These are phyloP conservation scores for Pristionchus fissidentatus DNA, from an alignment of 2,888 invertebrate species.

Conservation along the genomic window DNA sequence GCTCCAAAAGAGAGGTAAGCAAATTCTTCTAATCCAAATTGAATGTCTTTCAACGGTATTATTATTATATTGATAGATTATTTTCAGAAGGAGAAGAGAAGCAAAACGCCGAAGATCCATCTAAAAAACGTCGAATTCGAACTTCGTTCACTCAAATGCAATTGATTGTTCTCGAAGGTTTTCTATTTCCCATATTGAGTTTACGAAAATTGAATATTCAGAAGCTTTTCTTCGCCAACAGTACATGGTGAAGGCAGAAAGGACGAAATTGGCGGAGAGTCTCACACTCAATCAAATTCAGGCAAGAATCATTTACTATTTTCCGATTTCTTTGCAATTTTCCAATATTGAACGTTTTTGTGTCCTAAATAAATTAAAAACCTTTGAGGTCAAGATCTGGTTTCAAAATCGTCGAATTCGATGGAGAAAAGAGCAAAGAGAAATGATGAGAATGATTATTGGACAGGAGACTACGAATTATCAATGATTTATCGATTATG, in stretches of 20 bases:
- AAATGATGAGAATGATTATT: not conserved
- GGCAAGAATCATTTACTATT: not conserved
- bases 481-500: no score
- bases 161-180: slow-evolving; percentile 34
- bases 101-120: not conserved
- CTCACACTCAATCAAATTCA: slow-evolving; percentile 40
- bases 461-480: not conserved
- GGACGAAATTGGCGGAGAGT: slow-evolving; percentile 17
- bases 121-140: slow-evolving; percentile 35
- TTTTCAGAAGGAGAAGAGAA: not conserved
- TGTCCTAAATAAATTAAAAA: not conserved
- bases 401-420: slow-evolving; percentile 45
- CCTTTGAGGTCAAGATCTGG: slow-evolving; percentile 43
- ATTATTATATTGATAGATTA: not conserved
- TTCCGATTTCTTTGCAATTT: not conserved
- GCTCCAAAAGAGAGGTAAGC: not conserved
- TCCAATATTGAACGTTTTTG: not conserved
- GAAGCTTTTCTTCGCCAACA: slow-evolving; percentile 36
- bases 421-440: slow-evolving; percentile 43
- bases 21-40: not conserved
- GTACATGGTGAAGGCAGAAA: slow-evolving; percentile 40
- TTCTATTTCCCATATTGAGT: not conserved
- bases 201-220: not conserved
- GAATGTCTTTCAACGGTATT: not conserved
- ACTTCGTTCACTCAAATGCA: slow-evolving; percentile 41